These are phyloP conservation scores for Sclerodermus sp. DNA, from an alignment of 2,888 invertebrate species.

Conservation along the genomic window DNA sequence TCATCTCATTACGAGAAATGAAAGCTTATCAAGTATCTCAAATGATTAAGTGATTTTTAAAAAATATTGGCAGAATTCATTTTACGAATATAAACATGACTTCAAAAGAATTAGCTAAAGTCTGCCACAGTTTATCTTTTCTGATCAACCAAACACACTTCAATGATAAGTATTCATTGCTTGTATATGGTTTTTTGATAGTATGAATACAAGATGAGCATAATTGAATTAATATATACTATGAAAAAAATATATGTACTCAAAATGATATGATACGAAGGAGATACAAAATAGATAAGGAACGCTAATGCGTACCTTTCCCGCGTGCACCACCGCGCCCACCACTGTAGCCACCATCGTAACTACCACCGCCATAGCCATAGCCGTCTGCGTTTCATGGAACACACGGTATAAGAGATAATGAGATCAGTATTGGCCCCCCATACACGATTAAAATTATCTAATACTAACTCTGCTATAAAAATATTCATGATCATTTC, in stretches of 20 bases:
- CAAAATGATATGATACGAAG: slow-evolving; percentile 21
- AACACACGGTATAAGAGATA: slow-evolving; percentile 53
- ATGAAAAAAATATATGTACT: slow-evolving; percentile 10
- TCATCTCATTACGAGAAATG: too few species aligned
- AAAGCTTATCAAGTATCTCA: too few species aligned
- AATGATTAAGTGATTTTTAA: too few species aligned
- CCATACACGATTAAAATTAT: slow-evolving; percentile 15
- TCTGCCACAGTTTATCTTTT: background rate
- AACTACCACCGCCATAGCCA: slow-evolving; percentile 87
- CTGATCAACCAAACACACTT: background rate
- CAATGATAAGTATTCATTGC: background rate
- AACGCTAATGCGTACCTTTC: slow-evolving; percentile 74
- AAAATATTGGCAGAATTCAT: too few species aligned
- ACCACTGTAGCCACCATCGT: slow-evolving; percentile 84
- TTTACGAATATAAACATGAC: too few species aligned
- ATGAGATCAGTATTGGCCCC: slow-evolving; percentile 40
- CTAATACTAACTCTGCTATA: background rate
- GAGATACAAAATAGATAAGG: slow-evolving; percentile 48
- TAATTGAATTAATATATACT: background rate
- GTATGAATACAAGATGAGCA: background rate
- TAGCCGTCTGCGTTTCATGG: slow-evolving; percentile 64
- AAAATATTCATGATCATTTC: background rate
- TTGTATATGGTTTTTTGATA: background rate
- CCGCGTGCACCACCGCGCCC: slow-evolving; percentile 83
- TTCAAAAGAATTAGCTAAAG: too few species aligned